Percentiles rank a stretch among this genome's conserved stretches.
These are phyloP conservation scores for Anser brachyrhynchus DNA, from an alignment of 2,113 vertebrate species.

Conservation along the genomic window DNA sequence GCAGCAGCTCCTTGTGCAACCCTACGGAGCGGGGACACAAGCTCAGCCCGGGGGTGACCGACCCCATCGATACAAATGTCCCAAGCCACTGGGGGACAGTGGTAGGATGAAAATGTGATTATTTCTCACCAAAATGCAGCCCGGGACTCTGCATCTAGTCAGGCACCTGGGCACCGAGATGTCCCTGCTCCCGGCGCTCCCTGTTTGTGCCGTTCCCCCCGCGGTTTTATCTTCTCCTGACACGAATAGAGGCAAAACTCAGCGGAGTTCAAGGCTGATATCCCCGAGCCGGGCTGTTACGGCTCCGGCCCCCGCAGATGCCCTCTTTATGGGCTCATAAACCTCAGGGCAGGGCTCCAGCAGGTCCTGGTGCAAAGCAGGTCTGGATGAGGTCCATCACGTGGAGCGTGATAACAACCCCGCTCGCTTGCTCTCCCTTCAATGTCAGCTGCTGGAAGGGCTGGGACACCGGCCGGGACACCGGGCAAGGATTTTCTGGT, in stretches of 20 bases:
- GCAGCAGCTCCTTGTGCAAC: neutral
- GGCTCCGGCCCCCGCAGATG: neutral
- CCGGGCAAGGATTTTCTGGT: neutral
- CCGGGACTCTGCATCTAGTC: fast-evolving
- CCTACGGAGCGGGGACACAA: fast-evolving
- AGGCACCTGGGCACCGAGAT: neutral
- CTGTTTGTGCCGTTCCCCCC: neutral
- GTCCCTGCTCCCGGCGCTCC: neutral
- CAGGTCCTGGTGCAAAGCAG: neutral
- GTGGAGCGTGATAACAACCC: neutral
- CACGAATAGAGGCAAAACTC: neutral
- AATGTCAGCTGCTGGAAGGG: neutral
- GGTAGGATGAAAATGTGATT: fast-evolving
- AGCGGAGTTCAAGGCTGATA: neutral
- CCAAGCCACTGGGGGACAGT: neutral
- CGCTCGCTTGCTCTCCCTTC: neutral
- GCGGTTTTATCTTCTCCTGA: neutral
- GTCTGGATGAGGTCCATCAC: neutral
- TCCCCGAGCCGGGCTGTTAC: neutral
- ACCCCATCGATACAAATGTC: neutral
- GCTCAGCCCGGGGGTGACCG: fast-evolving
- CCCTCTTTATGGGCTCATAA: neutral
- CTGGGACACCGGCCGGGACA: neutral
- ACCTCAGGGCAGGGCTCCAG: neutral
- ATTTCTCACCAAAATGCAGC: neutral